These are phyloP conservation scores for Leuciscus idus DNA, from an alignment of 2,113 vertebrate genomes.

Conservation along the genomic window DNA sequence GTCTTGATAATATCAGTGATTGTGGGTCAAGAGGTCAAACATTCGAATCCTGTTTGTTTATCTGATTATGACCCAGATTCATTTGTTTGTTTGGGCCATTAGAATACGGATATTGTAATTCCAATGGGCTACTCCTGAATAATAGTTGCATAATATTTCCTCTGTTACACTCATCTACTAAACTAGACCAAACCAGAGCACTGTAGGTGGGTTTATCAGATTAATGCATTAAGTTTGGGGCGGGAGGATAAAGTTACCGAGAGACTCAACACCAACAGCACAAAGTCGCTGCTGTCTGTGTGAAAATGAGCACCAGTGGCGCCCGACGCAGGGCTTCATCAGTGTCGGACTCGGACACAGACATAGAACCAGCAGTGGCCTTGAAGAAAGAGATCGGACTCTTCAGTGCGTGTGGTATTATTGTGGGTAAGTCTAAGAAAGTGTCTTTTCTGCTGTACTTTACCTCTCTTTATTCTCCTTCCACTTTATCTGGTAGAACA, in stretches of 20 bases:
- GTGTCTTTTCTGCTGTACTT: not conserved
- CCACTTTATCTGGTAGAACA: not conserved
- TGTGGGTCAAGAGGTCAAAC: not conserved
- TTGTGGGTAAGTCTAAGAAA: conserved; percentile 77
- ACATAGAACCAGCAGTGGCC: conserved; percentile 68
- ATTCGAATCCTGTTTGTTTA: not conserved
- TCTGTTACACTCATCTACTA: not conserved
- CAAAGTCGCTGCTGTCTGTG: not conserved
- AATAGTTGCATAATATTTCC: conserved; percentile 9
- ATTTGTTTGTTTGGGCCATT: not conserved
- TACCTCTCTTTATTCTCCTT: not conserved
- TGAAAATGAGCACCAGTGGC: conserved; percentile 64
- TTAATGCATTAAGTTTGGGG: conserved; percentile 16
- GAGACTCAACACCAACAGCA: not conserved
- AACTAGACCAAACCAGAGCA: conserved; percentile 13
- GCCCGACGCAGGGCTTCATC: conserved; percentile 58
- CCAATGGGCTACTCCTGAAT: not conserved
- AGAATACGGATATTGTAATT: not conserved
- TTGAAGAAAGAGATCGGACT: conserved; percentile 86
- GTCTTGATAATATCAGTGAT: not conserved
- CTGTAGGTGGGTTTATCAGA: not conserved
- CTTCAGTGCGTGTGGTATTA: conserved; percentile 83
- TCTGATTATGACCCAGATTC: not conserved
- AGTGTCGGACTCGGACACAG: not conserved
- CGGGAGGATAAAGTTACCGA: not conserved